Base-by-base conservation (phyloP, 2,113 vertebrate species). In the Hemiprocne comata region DNA sequence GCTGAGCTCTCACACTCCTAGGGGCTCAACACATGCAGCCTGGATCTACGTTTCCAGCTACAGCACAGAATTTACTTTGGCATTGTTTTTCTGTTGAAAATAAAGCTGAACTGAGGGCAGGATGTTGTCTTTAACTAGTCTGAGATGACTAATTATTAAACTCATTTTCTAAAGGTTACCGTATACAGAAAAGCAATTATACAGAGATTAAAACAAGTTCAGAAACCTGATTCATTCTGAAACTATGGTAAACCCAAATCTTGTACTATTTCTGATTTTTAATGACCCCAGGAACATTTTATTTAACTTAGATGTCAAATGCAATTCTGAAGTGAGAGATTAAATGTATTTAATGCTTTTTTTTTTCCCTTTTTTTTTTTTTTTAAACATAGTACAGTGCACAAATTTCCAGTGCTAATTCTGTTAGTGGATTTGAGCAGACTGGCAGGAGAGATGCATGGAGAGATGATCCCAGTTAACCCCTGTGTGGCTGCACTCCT, bases 91-190 rank as follows among this genome's bases (percentile, higher is more conserved):
- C 91, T 92, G 94, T 96, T 97, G 97, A 97, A 98, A 98, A 97
- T 92, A 98, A 94, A 96, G 96, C 94, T 94, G 95, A 96, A 93
- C 93, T 53, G 87, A 96, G 97, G 96, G 97, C 97, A 96, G 91
- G 92, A 94, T 97, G 98, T 97, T 98, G 96, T 97, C 97, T 97
- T 96, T 93, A 97, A 97, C 95, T 96, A 95, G 97, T 96, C 97
- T 96, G 95, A 76, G 97, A 98, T 98, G 98, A 98, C 98, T 98
- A 98, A 98, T 98, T 98, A 97, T 97, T 95, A 96, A 97, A 98
- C 97, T 98, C 95, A 81, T 97, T 97, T 98, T 97, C 86, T 97
- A 97, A 98, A 98, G 98, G 97, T 98, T 98, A 96, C 97, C 95
- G 2, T 97, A 97, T 94, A 97, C 97, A 98, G 97, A 96, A 96